Percentiles rank a stretch among this genome's conserved stretches.
phyloP scores from a whole-genome alignment of 2,113 vertebrate genomes.

The Solea solea region DNA sequence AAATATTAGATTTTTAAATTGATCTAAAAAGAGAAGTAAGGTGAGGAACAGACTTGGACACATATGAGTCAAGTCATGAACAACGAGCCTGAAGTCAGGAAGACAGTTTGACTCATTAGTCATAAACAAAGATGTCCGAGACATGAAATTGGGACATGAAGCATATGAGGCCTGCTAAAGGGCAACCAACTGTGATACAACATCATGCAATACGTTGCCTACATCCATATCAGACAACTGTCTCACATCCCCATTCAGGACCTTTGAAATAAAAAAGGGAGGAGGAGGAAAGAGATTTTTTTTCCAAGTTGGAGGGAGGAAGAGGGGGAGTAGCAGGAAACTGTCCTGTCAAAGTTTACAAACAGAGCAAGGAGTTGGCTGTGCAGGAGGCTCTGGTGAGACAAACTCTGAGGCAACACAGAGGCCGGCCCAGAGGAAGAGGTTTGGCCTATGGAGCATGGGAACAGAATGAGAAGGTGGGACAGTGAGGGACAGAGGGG shows the following conservation, averaged over 20 bases:
- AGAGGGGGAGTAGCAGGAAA: constrained; percentile 51
- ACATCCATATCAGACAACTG: constrained; percentile 24
- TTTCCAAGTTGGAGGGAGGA: background rate
- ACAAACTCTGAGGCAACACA: constrained; percentile 44
- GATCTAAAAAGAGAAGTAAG: constrained; percentile 4
- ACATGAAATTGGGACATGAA: constrained; percentile 13
- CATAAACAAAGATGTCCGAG: constrained; percentile 26
- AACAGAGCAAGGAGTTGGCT: constrained; percentile 54
- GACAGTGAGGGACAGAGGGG: background rate
- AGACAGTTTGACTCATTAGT: constrained; percentile 15
- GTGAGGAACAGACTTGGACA: background rate
- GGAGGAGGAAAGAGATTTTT: background rate
- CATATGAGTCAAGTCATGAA: background rate
- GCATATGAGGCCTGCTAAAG: constrained; percentile 25
- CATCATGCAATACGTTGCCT: constrained; percentile 1
- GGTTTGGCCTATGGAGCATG: constrained; percentile 70
- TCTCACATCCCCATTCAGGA: constrained; percentile 21
- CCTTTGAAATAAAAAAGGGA: background rate
- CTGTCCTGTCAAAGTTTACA: constrained; percentile 63
- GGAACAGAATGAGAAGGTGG: constrained; percentile 53
- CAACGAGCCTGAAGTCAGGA: constrained; percentile 9
- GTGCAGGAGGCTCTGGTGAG: constrained; percentile 44
- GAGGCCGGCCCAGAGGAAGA: constrained; percentile 68
- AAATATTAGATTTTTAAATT: background rate
- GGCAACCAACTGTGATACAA: constrained; percentile 33